Evolutionary conservation across 1,140 invertebrate species (phyloP).

Genomic region (Drosophila murphyi): DNA sequence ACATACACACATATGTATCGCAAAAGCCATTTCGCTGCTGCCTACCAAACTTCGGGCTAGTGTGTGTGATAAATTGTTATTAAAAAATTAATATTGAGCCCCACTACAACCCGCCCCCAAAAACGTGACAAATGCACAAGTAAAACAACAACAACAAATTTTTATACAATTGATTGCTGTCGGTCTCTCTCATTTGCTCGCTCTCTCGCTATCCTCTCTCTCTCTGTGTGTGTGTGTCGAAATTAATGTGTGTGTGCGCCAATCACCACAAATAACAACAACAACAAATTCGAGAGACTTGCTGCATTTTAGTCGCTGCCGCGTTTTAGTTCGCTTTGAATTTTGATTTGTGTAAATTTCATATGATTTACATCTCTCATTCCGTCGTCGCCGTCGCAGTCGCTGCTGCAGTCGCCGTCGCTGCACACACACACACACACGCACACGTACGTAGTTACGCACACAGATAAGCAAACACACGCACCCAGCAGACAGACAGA

Average conservation of each 20-base stretch:
- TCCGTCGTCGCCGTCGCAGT: constrained; percentile 9
- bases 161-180: constrained; percentile 45
- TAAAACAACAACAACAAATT: constrained; percentile 23
- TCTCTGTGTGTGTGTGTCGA: constrained; percentile 25
- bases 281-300: constrained; percentile 44
- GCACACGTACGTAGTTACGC: constrained; percentile 31
- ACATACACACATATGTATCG: constrained; percentile 43
- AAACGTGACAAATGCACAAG: constrained; percentile 74
- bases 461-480: constrained; percentile 26
- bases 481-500: constrained; percentile 13
- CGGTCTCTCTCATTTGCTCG: constrained; percentile 27
- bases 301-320: constrained; percentile 44
- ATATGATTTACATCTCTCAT: constrained; percentile 23
- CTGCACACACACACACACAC: constrained; percentile 26
- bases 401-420: neutral
- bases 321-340: constrained; percentile 37
- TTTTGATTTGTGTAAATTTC: constrained; percentile 42
- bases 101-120: constrained; percentile 30
- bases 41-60: constrained; percentile 27
- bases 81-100: constrained; percentile 37
- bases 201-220: constrained; percentile 11
- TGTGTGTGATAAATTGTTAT: constrained; percentile 66
- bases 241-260: constrained; percentile 37
- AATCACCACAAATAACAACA: constrained; percentile 53
- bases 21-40: constrained; percentile 35